A percentile compares a stretch with the other conserved stretches of the same genome.
phyloP scores from a whole-genome alignment of 2,797 vertebrate species.

The Lepidocolaptes lacrymiger region DNA sequence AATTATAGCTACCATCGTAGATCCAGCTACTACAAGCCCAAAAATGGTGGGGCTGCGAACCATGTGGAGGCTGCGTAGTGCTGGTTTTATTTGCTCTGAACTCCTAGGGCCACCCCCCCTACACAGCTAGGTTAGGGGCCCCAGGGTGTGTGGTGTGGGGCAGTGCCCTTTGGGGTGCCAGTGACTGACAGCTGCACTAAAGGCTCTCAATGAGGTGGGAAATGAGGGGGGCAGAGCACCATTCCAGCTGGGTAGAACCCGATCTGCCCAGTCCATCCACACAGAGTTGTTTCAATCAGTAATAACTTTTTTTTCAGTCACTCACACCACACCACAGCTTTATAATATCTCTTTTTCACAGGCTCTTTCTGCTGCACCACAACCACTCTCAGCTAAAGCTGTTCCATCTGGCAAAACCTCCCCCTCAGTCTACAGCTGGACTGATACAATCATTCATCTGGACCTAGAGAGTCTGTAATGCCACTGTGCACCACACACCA shows the following conservation, averaged over 20 bases:
- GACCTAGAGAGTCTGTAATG: not conserved
- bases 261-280: not conserved
- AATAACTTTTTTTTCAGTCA: not conserved
- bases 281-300: not conserved
- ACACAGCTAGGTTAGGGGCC: not conserved
- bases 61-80: not conserved
- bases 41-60: not conserved
- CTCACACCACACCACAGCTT: not conserved
- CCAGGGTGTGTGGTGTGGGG: too few species aligned
- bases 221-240: not conserved
- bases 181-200: not conserved
- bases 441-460: not conserved
- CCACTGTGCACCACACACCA: not conserved
- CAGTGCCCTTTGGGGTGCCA: not conserved
- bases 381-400: not conserved
- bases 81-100: not conserved
- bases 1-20: not conserved
- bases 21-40: not conserved
- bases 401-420: not conserved
- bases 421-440: not conserved
- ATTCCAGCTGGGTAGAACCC: not conserved
- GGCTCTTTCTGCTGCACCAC: not conserved
- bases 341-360: not conserved
- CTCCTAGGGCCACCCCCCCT: not conserved
- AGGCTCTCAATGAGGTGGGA: not conserved